Evolutionary conservation across 2,113 vertebrate genomes (phyloP), one percentile per base, ranked within the genome.

Genomic region (Pardalotus punctatus): DNA sequence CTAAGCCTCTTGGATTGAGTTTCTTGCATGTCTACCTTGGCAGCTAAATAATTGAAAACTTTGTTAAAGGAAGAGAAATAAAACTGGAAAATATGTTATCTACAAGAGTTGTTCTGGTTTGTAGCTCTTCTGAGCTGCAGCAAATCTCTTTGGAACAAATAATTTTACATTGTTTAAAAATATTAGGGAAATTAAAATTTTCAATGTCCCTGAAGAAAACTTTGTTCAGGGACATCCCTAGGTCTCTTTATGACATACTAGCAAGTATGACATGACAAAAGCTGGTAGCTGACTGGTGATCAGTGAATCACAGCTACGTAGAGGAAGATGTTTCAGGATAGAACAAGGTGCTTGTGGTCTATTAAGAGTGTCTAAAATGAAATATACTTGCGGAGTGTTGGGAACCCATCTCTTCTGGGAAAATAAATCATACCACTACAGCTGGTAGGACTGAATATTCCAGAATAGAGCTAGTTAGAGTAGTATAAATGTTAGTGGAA

Each of bases 41-140:
- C 81, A 96, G 61, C n/a, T 78, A 88, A 85, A 95, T 96, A 95
- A 91, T 94, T 86, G 70, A 85, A 64, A 92, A 89, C n/a, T 80
- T 94, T 80, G 38, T 27, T 86, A 47, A 70, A 93, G 85, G n/a
- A 83, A 81, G 42, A 83, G 25, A 94, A 86, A 69, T 60, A 88
- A 84, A 92, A 64, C 33, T 53, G 74, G 31, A 58, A 77, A 90
- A 82, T 81, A 47, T 38, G 31, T 67, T 85, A 47, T 77, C 42
- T 80, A 36, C 17, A 64, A 51, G 28, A 27, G 10, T 56, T 61
- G 14, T 57, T 23, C 56, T 88, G 8, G 6, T 66, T 33, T 45
- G 48, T 53, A 91, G 57, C 14, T 83, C 43, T 86, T 60, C 80
- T 56, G 31, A 79, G 16, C 18, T 91, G 25, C 25, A 72, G 35